Conservation (phyloP, 2,113 vertebrate species). For the Oceanodroma tethys region DNA sequence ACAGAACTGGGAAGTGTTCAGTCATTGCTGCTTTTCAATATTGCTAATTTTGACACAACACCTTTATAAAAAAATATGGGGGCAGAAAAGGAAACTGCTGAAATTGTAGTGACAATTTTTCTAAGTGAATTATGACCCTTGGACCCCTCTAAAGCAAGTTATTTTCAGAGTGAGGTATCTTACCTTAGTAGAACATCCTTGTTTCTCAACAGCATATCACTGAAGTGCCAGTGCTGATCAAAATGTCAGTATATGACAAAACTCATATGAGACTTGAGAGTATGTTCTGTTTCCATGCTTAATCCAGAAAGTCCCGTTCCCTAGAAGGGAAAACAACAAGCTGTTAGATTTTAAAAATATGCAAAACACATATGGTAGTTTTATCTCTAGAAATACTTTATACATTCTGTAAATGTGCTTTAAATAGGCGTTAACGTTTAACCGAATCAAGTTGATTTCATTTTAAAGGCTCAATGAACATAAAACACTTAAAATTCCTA, state of each 20-base stretch:
- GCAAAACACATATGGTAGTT: not conserved
- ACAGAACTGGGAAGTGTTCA: not conserved
- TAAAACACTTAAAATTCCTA: not conserved
- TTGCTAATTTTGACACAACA: not conserved
- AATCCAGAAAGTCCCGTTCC: not conserved
- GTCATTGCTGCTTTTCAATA: not conserved
- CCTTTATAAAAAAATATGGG: not conserved
- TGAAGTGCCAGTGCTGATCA: not conserved
- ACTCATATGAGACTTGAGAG: rapidly evolving
- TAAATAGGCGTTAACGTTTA: not conserved
- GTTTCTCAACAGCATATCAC: not conserved
- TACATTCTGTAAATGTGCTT: not conserved
- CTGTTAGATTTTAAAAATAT: not conserved
- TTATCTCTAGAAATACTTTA: not conserved
- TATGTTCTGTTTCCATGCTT: not conserved
- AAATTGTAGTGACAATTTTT: not conserved
- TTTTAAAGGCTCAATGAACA: not conserved
- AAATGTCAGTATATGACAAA: not conserved
- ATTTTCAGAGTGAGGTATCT: not conserved
- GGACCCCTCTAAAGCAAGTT: not conserved
- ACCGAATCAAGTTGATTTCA: not conserved
- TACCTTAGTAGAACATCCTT: not conserved
- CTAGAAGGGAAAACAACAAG: not conserved
- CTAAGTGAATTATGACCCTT: not conserved
- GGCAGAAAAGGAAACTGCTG: not conserved